Conservation (phyloP, 2,797 vertebrate species). For the Brachyrhaphis roseni region DNA sequence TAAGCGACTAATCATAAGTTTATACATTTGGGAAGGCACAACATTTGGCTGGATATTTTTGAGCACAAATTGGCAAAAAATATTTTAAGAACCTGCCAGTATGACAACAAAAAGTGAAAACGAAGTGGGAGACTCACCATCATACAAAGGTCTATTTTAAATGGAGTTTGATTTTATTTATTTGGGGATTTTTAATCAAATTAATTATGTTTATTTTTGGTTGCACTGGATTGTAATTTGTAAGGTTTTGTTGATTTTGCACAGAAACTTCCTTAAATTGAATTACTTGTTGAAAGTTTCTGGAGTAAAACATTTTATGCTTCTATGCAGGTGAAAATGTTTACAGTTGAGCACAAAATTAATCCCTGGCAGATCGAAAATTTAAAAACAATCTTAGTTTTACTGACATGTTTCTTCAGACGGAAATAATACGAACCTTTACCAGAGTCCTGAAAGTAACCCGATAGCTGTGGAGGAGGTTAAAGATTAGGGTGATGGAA, state of each 20-base stretch:
- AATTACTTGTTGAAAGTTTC: not conserved
- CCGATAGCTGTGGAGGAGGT: not conserved
- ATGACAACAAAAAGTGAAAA: not conserved
- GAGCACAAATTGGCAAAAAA: not conserved
- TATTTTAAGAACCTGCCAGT: not conserved
- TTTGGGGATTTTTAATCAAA: not conserved
- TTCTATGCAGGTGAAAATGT: not conserved
- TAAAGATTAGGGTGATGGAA: not conserved
- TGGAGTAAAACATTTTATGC: not conserved
- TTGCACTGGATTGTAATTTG: not conserved
- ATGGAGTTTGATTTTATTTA: not conserved
- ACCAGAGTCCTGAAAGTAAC: not conserved
- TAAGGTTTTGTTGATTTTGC: not conserved
- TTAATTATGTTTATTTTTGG: not conserved
- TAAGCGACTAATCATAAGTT: no score
- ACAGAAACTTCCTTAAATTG: not conserved
- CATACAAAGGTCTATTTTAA: not conserved
- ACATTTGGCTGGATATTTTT: not conserved
- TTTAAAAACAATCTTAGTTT: not conserved
- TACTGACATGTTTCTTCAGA: not conserved
- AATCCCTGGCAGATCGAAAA: not conserved
- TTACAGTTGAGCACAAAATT: not conserved
- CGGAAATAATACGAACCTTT: not conserved
- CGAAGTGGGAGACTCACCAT: not conserved
- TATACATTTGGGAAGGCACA: not conserved